A percentile compares a stretch with the other conserved stretches of the same genome.
Evolutionary conservation across 1,140 invertebrate species (phyloP).

Genomic region (Cyphomyrmex costatus): DNA sequence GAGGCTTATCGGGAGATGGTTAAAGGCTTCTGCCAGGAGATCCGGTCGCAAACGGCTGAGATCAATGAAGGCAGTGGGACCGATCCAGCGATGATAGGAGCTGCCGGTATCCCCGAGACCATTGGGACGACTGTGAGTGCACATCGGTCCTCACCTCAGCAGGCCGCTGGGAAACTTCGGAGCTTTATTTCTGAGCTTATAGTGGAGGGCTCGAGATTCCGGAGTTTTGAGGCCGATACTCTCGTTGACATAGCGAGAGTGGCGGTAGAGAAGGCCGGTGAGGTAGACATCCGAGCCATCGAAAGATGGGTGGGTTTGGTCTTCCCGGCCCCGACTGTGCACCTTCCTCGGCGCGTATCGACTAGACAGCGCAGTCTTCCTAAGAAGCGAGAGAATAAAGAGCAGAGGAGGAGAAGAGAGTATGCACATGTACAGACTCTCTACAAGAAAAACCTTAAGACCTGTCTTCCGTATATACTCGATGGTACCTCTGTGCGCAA

Average conservation of each 20-base stretch:
- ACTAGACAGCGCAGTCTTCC: too few species aligned
- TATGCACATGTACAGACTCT: too few species aligned
- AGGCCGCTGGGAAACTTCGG: neutral
- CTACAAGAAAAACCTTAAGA: too few species aligned
- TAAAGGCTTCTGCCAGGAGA: too few species aligned
- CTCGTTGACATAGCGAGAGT: neutral
- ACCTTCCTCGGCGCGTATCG: too few species aligned
- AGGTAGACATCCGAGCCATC: neutral
- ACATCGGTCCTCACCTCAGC: neutral
- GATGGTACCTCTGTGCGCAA: too few species aligned
- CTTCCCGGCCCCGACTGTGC: too few species aligned
- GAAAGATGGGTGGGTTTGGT: neutral
- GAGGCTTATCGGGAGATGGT: too few species aligned
- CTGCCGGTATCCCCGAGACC: neutral
- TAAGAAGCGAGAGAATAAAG: too few species aligned
- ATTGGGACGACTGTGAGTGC: neutral
- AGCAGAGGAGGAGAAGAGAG: too few species aligned
- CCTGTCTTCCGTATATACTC: too few species aligned
- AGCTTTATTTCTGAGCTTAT: neutral
- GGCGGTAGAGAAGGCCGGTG: neutral
- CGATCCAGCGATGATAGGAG: neutral
- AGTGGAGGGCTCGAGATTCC: neutral
- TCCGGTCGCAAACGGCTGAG: neutral
- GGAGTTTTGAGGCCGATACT: neutral
- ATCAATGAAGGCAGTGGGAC: neutral